A percentile compares a stretch with the other conserved stretches of the same genome.
These are phyloP conservation scores for Torymus aiolomorphi DNA, from an alignment of 2,888 invertebrate species.

Conservation along the genomic window DNA sequence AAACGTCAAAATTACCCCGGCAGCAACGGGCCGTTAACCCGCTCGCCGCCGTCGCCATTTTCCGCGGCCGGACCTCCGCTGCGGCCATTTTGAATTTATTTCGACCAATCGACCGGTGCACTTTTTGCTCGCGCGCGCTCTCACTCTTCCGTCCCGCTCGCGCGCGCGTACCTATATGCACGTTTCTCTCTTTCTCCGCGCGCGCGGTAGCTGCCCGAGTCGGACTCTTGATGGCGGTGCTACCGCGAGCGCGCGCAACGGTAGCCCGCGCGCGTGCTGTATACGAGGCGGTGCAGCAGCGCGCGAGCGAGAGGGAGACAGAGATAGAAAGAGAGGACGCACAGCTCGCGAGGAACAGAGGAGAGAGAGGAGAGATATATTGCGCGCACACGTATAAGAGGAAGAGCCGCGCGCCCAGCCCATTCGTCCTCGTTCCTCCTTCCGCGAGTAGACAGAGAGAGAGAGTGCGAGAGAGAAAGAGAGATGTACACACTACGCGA, in stretches of 20 bases:
- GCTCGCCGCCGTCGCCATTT: constrained; percentile 70
- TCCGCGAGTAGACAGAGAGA: constrained; percentile 5
- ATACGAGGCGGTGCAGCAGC: constrained; percentile 23
- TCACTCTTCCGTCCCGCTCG: constrained; percentile 51
- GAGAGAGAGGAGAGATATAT: constrained; percentile 47
- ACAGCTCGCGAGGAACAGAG: background rate
- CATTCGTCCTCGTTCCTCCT: constrained; percentile 53
- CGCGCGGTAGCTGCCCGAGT: constrained; percentile 4
- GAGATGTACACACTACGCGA: background rate
- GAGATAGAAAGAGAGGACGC: constrained; percentile 22
- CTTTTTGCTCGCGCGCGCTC: constrained; percentile 67
- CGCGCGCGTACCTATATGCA: too few species aligned
- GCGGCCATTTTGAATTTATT: constrained; percentile 75
- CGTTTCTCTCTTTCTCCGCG: background rate
- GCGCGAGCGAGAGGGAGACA: constrained; percentile 22
- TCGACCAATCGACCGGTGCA: constrained; percentile 71
- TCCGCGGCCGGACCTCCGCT: constrained; percentile 56
- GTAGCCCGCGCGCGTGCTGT: constrained; percentile 1
- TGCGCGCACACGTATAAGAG: constrained; percentile 47
- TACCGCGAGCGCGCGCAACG: constrained; percentile 35
- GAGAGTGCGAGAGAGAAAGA: too few species aligned
- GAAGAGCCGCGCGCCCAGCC: constrained; percentile 47
- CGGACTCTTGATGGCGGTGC: constrained; percentile 59
- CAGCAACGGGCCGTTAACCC: constrained; percentile 65
- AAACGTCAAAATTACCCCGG: constrained; percentile 67